Evolutionary conservation across 2,113 vertebrate genomes (phyloP), one percentile per base, ranked within the genome.

Genomic region (Sterna hirundo): DNA sequence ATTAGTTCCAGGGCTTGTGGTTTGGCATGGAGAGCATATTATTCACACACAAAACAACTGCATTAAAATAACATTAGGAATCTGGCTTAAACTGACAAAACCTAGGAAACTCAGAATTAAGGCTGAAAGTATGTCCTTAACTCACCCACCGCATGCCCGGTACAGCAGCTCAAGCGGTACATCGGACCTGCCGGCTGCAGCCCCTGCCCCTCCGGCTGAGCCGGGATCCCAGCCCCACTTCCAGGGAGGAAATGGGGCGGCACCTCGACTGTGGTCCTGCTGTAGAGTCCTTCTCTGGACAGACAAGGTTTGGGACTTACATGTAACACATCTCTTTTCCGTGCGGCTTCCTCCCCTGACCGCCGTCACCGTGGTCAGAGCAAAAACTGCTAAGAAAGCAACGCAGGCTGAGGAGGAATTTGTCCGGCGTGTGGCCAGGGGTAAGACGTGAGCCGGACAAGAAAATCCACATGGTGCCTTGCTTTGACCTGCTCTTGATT

Each of bases 21-120:
- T 98, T 98, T 98, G 98, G 98, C 98, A 95, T 93, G 81, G 97
- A 94, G 89, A 97, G 88, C 83, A 40, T 97, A 97, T 98, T 98
- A 98, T 98, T 97, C 98, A 96, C 97, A 97, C 97, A 97, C 98
- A 98, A 97, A 98, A 98, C 97, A 98, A 98, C 97, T 86, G 90
- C 93, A 98, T 98, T 98, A 98, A 98, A 98, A 97, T 98, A 98
- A 98, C 96, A 97, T 98, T 97, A 97, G 96, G 92, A 92, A 96
- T 98, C 98, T 98, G 98, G 98, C 97, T 97, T 94, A 87, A 91
- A 94, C 79, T 93, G 94, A 98, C 94, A 92, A 96, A 98, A 90
- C 97, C 97, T 98, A 97, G 97, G 96, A 97, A 98, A 97, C 88
- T 96, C 91, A 79, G 93, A 97, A 95, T 97, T 95, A 94, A 95